Evolutionary conservation across 1,140 invertebrate species (phyloP), one percentile per base, ranked within the genome.

Genomic region (Megathymus violae): DNA sequence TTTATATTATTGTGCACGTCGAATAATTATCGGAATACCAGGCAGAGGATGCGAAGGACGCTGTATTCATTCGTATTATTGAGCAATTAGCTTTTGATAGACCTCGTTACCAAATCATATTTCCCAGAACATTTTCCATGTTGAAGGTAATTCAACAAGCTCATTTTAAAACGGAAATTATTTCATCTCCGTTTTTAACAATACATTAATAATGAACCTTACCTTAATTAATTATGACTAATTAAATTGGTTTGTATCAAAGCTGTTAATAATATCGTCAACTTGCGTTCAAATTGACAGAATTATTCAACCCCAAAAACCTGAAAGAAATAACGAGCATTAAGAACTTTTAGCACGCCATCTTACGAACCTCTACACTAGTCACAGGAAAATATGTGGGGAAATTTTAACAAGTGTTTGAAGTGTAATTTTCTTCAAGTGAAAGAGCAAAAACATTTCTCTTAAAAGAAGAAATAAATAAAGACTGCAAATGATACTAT

Each of bases 11-110:
- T 25, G 27, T 34, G 27, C 25, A 48, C 14, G 44, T 34, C 13
- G 10, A 13, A 15, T 34, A 54, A 56, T 58, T 44, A 34, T 44
- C 15, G 27, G 41, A 46, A 13, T 34, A 15, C 51, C 16, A 41
- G 40, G 36, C 51, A 54, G 41, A 41, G 51, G 50, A 48, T 11
- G 46, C 46, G 13, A 9, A 34, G 31, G 48, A n/a, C 48, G 48
- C 48, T 36, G 34, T 54, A 11, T 59, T 47, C 56, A 47, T 59
- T 72, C 67, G 48, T 64, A 69, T 27, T 47, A 71, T 73, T 69
- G 71, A 72, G 65, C 74, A 84, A 84, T 85, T 85, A 82, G 64
- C 78, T 69, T 83, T 85, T 85, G 81, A 85, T 81, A 73, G 46
- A 79, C 67, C 69, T 71, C 72, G 74, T 74, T 68, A 63, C 71